Base-by-base conservation (phyloP, 23 tunicate species). In the Pegea sp. region DNA sequence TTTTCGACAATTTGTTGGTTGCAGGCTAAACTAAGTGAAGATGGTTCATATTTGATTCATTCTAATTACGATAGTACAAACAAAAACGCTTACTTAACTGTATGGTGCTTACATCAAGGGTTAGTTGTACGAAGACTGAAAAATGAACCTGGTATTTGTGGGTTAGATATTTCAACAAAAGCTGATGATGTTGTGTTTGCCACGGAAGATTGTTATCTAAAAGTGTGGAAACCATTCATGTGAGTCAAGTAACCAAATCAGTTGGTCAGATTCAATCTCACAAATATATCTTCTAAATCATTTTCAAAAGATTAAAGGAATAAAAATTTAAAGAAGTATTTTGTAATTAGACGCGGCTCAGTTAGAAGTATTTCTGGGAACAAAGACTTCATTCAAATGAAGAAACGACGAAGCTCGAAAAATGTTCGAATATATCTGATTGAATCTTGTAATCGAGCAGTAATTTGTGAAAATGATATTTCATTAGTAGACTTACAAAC, bases 181-280 rank as follows among this genome's bases (percentile, higher is more conserved):
- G 95, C 81, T 0, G 44, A 61, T 0, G 62, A 51, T 53, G 54
- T 84, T 28, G 84, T 64, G 52, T 84, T 73, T 59, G 76, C 71
- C 2, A 73, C 84, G 7, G 84, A 84, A 42, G 81, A 73, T 49
- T 68, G 69, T 51, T 72, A 24, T 33, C 26, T 84, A 55, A 84
- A 73, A 60, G 63, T 84, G 16, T 84, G 95, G 95, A 72, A 84
- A 22, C 95, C 95, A 24, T 67, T 74, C 38, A 49, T 34, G 93
- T 81, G 55, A 50, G 67, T 56, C n/a, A n/a, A n/a, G n/a, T n/a
- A n/a, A n/a, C n/a, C n/a, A n/a, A n/a, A n/a, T n/a, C n/a, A n/a
- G n/a, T n/a, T n/a, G n/a, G n/a, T n/a, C n/a, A n/a, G n/a, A n/a
- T n/a, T n/a, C n/a, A n/a, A n/a, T n/a, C n/a, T n/a, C n/a, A n/a